Percentiles rank a stretch among this genome's conserved stretches.
Evolutionary conservation across 1,140 invertebrate species (phyloP).

Genomic region (Danaus plexippus): DNA sequence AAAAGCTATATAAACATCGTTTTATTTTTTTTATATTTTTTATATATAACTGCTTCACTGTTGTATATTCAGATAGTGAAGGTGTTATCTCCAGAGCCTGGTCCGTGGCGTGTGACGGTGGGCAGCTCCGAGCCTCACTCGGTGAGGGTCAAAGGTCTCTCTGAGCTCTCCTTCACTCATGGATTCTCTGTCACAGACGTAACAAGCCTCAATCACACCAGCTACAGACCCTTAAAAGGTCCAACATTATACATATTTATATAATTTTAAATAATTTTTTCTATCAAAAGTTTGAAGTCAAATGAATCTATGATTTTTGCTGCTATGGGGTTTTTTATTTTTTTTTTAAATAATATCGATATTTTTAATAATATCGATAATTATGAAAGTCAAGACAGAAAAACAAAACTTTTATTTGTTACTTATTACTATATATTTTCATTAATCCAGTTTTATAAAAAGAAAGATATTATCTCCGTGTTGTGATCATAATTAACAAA

Average conservation of each 20-base stretch:
- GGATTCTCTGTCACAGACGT: conserved; percentile 77
- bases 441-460: no score
- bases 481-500: background rate
- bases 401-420: no score
- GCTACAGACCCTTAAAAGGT: conserved; percentile 76
- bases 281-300: no score
- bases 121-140: conserved; percentile 76
- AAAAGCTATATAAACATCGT: no score
- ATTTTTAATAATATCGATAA: background rate
- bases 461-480: no score
- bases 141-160: conserved; percentile 77
- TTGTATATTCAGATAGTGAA: conserved; percentile 52
- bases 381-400: no score
- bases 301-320: background rate
- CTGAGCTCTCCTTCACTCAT: conserved; percentile 76
- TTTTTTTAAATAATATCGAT: background rate
- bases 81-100: conserved; percentile 76
- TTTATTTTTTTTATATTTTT: no score
- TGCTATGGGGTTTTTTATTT: background rate
- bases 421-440: no score
- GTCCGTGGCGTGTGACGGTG: conserved; percentile 75
- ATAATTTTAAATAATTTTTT: background rate
- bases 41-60: no score
- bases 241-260: conserved; percentile 6
- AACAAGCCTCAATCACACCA: conserved; percentile 69